Conservation (phyloP, 2,113 vertebrate species). For the Tetraodon nigroviridis region DNA sequence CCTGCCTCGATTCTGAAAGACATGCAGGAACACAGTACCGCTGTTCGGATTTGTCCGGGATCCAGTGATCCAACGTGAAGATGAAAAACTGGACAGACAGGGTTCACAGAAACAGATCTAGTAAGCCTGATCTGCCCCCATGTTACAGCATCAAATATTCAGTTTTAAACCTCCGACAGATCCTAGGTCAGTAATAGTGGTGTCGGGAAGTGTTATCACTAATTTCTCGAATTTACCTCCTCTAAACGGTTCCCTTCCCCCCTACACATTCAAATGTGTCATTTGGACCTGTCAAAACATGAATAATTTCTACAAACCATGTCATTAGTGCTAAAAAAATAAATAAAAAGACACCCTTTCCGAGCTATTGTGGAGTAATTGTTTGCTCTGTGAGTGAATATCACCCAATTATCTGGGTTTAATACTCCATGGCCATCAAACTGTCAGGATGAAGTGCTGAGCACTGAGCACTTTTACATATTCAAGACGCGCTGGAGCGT, state of each 20-base stretch:
- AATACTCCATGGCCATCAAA: conserved; percentile 67
- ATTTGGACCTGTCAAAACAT: conserved; percentile 54
- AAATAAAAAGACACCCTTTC: conserved; percentile 41
- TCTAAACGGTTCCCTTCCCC: neutral
- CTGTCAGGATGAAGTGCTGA: conserved; percentile 62
- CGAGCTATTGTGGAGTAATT: conserved; percentile 48
- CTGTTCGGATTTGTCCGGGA: neutral
- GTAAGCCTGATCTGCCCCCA: conserved; percentile 15
- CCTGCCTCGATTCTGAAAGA: neutral
- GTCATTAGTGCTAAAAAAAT: conserved; percentile 47
- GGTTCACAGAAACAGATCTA: conserved; percentile 18
- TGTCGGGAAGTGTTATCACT: neutral
- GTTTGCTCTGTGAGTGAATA: conserved; percentile 70
- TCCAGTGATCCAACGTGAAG: neutral
- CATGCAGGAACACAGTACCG: neutral
- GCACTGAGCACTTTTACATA: conserved; percentile 68
- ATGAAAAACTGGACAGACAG: neutral
- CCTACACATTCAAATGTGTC: neutral
- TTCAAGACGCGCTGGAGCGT: conserved; percentile 72
- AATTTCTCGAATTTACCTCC: neutral
- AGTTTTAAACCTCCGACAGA: too few relatives aligned
- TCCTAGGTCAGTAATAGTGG: neutral
- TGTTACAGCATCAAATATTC: conserved; percentile 5
- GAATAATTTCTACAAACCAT: conserved; percentile 60
- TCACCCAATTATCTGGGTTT: conserved; percentile 70